Base-by-base conservation (phyloP, 2,888 invertebrate genomes). In the Yponomeuta plumbellus region DNA sequence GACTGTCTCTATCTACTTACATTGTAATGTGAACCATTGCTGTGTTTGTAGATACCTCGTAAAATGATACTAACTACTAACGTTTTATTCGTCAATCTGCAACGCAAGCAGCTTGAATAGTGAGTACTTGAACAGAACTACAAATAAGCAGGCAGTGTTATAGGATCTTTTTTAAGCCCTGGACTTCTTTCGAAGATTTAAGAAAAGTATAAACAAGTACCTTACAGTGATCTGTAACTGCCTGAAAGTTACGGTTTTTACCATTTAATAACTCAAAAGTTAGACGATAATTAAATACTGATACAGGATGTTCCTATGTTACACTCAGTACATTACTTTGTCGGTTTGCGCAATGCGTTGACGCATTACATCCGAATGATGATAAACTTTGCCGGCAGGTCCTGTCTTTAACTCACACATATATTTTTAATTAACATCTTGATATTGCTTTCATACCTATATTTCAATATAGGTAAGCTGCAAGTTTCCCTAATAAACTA, bases 381-480 rank as follows among this genome's bases (percentile, higher is more conserved):
- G 89, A 90, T 90, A 90, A 90, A 89, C 84, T 89, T 90, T 90
- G 90, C 88, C 89, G 90, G 87, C 84, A 23, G 20, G 34, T 78
- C 74, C 11, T 21, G 13, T 59, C 11, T 59, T 22, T 59, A 59
- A 22, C 59, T 59, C 21, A 13, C 59, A 21, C 21, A 22, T 23
- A 21, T 21, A 59, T 21, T 59, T 58, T 59, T 21, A 23, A 59
- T 23, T 17, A 17, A 17, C 44, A 10, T 34, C 34, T 20, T 21
- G 57, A 57, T 0, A 57, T 17, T 57, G 57, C 20, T 57, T 8
- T 10, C 2, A 57, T 20, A 57, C 57, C 21, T 57, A 57, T 20
- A 20, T 57, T 34, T 34, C 5, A 34, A 34, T 0, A 8, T 5
- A 34, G 5, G 34, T 34, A 0, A n/a, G n/a, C n/a, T n/a, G n/a